Conservation (phyloP, 2,113 vertebrate genomes). For the Pluvianellus socialis region DNA sequence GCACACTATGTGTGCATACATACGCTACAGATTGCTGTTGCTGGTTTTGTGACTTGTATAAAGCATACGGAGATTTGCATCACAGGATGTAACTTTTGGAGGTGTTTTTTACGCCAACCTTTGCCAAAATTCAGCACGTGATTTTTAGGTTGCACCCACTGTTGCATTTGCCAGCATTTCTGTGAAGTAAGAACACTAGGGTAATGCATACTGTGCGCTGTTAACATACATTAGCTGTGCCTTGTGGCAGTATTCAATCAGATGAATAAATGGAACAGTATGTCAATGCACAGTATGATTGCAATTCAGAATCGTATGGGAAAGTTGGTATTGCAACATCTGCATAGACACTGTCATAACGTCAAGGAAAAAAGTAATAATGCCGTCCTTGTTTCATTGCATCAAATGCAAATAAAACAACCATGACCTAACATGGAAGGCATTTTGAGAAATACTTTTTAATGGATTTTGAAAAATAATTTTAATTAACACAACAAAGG, state of each 20-base stretch:
- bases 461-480: not conserved
- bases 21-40: not conserved
- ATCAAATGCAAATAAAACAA: not conserved
- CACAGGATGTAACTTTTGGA: conserved; percentile 33
- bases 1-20: not conserved
- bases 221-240: conserved; percentile 31
- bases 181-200: not conserved
- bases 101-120: conserved; percentile 26
- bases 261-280: conserved; percentile 64
- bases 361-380: conserved; percentile 52
- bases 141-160: conserved; percentile 17
- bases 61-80: conserved; percentile 32
- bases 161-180: conserved; percentile 43
- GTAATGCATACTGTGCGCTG: conserved; percentile 23
- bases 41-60: conserved; percentile 27
- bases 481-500: not conserved
- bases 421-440: not conserved
- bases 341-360: conserved; percentile 39
- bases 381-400: conserved; percentile 4
- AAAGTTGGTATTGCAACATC: conserved; percentile 69
- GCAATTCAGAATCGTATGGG: conserved; percentile 39
- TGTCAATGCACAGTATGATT: conserved; percentile 52
- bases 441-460: not conserved
- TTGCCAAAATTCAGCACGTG: conserved; percentile 50
- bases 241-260: conserved; percentile 59